These are phyloP conservation scores for Bufo bufo DNA, from an alignment of 2,113 vertebrate species.

Conservation along the genomic window DNA sequence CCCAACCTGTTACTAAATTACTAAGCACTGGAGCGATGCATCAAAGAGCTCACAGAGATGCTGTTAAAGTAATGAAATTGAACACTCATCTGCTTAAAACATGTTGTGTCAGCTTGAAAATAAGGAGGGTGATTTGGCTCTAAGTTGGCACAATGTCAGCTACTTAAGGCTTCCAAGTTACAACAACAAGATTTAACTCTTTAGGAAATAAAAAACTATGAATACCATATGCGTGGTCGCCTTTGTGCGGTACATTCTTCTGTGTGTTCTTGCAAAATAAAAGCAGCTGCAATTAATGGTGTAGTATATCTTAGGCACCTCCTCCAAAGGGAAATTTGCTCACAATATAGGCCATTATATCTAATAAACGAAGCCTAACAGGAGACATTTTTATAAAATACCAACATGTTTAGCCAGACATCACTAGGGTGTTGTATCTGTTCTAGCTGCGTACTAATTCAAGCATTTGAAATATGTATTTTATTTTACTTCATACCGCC, in stretches of 20 bases:
- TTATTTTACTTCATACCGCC: background rate
- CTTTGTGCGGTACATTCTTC: background rate
- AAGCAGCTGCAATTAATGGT: background rate
- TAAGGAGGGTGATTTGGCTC: conserved; percentile 70
- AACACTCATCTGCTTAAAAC: conserved; percentile 80
- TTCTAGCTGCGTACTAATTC: background rate
- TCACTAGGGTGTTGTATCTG: background rate
- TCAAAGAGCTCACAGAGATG: conserved; percentile 81
- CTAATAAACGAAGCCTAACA: background rate
- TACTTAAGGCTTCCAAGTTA: conserved; percentile 74
- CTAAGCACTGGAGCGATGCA: conserved; percentile 75
- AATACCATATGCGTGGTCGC: background rate
- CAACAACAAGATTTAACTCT: conserved; percentile 61
- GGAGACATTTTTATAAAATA: background rate
- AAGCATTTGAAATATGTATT: background rate
- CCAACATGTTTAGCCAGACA: background rate
- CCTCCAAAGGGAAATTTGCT: background rate
- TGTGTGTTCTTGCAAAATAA: background rate
- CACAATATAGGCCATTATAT: background rate
- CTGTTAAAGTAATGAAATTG: conserved; percentile 86
- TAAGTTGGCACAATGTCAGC: conserved; percentile 69
- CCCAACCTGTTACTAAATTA: conserved; percentile 97
- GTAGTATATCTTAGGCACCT: background rate
- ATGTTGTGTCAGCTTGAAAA: conserved; percentile 81
- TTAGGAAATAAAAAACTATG: background rate